phyloP scores from a whole-genome alignment of 2,888 invertebrate genomes.

The Latrodectus elegans region DNA sequence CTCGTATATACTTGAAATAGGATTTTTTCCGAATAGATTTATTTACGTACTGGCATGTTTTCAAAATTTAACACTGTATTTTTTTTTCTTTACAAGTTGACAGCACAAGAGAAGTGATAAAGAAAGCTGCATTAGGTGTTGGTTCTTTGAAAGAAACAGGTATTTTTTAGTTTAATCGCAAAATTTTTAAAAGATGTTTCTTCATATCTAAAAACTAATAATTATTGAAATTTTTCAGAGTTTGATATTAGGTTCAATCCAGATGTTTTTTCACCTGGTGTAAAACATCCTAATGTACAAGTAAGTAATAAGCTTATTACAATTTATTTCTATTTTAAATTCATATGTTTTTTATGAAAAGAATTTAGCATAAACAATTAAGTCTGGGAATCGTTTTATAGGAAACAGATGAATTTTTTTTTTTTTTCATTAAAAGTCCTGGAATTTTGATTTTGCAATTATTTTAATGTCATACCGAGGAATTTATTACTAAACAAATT shows the following conservation, averaged over 20 bases:
- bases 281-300: constrained; percentile 86
- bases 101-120: constrained; percentile 87
- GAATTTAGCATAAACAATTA: neutral
- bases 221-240: constrained; percentile 77
- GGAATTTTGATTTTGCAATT: too few species aligned
- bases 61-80: constrained; percentile 72
- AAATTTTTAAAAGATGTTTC: neutral
- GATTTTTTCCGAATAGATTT: too few species aligned
- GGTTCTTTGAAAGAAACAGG: constrained; percentile 92
- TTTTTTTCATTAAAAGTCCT: too few species aligned
- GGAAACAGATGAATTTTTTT: too few species aligned
- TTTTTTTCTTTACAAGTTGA: constrained; percentile 78
- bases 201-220: constrained; percentile 5
- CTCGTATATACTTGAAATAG: too few species aligned
- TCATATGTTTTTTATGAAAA: neutral
- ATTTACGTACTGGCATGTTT: constrained; percentile 71
- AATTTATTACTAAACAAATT: too few species aligned
- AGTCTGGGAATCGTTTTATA: too few species aligned
- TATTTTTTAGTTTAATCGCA: constrained; percentile 23
- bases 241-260: constrained; percentile 99
- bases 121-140: constrained; percentile 91
- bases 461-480: too few species aligned
- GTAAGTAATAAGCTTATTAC: constrained; percentile 70
- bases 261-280: constrained; percentile 96
- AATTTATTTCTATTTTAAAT: neutral